phyloP scores from a whole-genome alignment of 2,888 invertebrate species.

The Pammene fasciana region DNA sequence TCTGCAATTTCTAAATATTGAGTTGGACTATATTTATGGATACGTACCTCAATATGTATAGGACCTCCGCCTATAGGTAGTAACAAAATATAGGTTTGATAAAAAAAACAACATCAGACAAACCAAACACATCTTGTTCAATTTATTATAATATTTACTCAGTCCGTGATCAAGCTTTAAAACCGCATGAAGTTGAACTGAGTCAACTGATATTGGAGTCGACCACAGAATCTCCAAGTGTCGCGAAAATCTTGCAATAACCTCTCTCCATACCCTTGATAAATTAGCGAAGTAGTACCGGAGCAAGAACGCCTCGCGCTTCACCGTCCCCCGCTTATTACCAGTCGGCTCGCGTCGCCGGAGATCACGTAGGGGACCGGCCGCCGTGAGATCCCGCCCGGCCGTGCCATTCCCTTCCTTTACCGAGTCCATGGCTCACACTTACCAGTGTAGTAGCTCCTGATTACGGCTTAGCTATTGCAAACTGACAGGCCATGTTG shows the following conservation, averaged over 20 bases:
- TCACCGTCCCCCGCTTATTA: constrained; percentile 56
- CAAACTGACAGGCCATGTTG: not conserved
- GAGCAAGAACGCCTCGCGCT: constrained; percentile 43
- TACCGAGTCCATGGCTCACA: not conserved
- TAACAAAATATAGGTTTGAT: no score
- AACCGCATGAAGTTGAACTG: no score
- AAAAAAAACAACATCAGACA: no score
- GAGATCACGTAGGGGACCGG: constrained; percentile 76
- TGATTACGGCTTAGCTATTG: not conserved
- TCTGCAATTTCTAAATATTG: no score
- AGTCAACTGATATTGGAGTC: no score
- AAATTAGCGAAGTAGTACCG: constrained; percentile 40
- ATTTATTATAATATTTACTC: no score
- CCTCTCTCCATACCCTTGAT: not conserved
- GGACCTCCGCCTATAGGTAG: no score
- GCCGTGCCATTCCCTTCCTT: constrained; percentile 11
- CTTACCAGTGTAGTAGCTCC: not conserved
- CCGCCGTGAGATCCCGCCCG: constrained; percentile 59
- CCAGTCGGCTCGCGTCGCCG: constrained; percentile 67
- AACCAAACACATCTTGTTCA: no score
- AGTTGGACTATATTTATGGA: no score
- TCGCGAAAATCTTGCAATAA: not conserved
- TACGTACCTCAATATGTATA: no score
- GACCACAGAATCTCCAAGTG: not conserved
- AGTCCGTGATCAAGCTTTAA: no score